Conservation (phyloP, 2,797 vertebrate species). For the Anguilla anguilla region DNA sequence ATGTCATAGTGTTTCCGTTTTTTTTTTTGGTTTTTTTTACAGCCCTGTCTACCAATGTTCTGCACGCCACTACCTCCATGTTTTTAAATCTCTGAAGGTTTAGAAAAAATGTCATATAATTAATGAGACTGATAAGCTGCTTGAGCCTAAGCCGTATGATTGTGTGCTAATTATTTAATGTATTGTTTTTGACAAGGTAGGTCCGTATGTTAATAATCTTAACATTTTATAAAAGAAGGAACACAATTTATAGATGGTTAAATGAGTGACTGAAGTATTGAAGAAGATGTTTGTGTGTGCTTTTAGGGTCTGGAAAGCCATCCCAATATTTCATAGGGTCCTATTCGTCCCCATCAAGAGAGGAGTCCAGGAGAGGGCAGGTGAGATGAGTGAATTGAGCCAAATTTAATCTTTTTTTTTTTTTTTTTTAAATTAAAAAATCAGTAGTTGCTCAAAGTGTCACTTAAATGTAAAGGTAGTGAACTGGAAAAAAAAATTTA, state of each 20-base stretch:
- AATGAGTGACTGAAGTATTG: background rate
- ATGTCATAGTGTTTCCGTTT: background rate
- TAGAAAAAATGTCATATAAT: too few relatives aligned
- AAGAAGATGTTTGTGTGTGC: background rate
- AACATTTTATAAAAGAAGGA: background rate
- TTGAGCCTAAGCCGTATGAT: background rate
- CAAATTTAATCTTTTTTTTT: background rate
- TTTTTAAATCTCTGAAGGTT: background rate
- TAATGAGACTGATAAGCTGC: background rate
- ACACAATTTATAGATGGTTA: background rate
- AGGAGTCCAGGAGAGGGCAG: conserved; percentile 90
- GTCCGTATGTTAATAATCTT: background rate
- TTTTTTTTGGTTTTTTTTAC: background rate
- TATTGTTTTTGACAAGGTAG: background rate
- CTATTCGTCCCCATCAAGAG: conserved; percentile 92
- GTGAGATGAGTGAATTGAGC: conserved; percentile 63
- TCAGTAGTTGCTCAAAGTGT: background rate
- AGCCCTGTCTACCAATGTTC: background rate
- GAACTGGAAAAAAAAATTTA: background rate
- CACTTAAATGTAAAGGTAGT: background rate
- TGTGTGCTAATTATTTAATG: background rate
- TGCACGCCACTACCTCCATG: background rate
- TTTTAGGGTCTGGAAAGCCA: conserved; percentile 89
- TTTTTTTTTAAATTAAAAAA: background rate
- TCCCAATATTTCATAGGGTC: conserved; percentile 89